Evolutionary conservation across 2,113 vertebrate species (phyloP).

Genomic region (Apaloderma vittatum): DNA sequence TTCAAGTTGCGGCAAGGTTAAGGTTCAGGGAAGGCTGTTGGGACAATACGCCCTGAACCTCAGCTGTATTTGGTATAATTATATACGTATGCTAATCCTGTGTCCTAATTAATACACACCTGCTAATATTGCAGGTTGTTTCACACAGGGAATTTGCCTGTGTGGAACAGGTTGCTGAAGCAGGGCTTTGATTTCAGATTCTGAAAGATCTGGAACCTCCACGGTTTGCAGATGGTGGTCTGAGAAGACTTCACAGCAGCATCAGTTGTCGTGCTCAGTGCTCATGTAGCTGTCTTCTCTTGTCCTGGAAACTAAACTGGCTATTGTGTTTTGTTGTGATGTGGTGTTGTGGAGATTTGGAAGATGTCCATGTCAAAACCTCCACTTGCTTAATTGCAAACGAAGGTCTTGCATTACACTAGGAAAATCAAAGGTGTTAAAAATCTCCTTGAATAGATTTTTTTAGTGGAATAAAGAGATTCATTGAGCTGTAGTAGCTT

Average conservation of each 20-base stretch:
- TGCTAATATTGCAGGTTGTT: background rate
- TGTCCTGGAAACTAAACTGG: background rate
- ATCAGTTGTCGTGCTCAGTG: fast-evolving
- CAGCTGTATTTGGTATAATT: background rate
- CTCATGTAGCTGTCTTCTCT: background rate
- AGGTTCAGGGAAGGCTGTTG: background rate
- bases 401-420: background rate
- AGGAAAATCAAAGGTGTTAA: background rate
- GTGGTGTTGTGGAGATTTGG: background rate
- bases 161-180: background rate
- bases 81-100: background rate
- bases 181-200: background rate
- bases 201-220: background rate
- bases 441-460: background rate
- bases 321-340: background rate
- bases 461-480: background rate
- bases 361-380: background rate
- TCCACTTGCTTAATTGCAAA: background rate
- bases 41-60: background rate
- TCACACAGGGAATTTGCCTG: background rate
- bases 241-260: background rate
- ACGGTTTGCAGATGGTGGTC: fast-evolving
- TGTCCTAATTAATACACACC: background rate
- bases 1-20: background rate
- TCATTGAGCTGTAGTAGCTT: background rate